phyloP scores from a whole-genome alignment of 2,797 vertebrate genomes.

The Coracias cyanogaster region DNA sequence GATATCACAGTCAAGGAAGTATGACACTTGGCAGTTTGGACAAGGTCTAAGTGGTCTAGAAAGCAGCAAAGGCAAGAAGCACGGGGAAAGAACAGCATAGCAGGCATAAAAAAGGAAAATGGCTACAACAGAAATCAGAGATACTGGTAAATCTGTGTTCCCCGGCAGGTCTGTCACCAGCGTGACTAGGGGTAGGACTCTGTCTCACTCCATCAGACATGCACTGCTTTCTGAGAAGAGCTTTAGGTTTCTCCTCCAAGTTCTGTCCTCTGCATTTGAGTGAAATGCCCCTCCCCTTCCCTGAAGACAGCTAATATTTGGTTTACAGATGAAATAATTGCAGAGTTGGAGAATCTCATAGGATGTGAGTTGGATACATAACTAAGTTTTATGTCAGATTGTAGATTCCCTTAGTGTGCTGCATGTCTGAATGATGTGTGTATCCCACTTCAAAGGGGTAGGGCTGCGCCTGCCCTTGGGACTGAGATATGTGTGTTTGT shows the following conservation, averaged over 20 bases:
- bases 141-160: not conserved
- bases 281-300: not conserved
- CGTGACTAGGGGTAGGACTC: rapidly evolving
- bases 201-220: too few relatives aligned
- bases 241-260: not conserved
- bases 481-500: rapidly evolving
- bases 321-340: not conserved
- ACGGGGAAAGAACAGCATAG: not conserved
- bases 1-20: not conserved
- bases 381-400: not conserved
- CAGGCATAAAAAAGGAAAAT: not conserved
- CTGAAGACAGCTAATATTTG: not conserved
- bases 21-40: not conserved
- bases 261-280: not conserved
- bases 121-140: not conserved
- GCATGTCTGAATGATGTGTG: not conserved
- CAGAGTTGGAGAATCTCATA: not conserved
- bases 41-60: not conserved
- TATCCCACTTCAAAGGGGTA: not conserved
- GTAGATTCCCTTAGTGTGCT: not conserved
- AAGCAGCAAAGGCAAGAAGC: not conserved
- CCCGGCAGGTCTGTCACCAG: not conserved
- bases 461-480: not conserved
- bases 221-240: not conserved
- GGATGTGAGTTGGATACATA: not conserved